Conservation (phyloP, 1,140 invertebrate genomes). For the Spodoptera frugiperda region DNA sequence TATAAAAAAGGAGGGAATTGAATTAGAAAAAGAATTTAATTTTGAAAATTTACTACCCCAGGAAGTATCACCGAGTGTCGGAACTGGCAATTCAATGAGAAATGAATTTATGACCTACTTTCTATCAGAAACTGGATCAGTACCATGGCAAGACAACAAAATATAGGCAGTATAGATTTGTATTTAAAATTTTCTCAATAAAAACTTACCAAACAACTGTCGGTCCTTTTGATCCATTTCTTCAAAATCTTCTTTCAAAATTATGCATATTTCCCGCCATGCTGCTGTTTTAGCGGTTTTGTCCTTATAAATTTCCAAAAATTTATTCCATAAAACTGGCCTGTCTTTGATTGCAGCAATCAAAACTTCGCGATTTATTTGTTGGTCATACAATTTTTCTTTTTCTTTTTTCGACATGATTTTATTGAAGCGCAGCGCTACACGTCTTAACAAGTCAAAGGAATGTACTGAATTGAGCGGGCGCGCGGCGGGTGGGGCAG, state of each 20-base stretch:
- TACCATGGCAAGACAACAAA: slow-evolving; percentile 5
- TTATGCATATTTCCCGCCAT: slow-evolving; percentile 49
- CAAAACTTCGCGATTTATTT: slow-evolving; percentile 47
- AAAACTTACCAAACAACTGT: slow-evolving; percentile 48
- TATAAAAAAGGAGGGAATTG: slow-evolving; percentile 8
- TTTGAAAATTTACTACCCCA: slow-evolving; percentile 8
- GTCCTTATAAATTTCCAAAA: slow-evolving; percentile 49
- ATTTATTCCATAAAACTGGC: slow-evolving; percentile 52
- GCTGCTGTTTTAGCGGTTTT: slow-evolving; percentile 46
- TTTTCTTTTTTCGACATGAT: slow-evolving; percentile 8
- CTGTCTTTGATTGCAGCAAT: slow-evolving; percentile 46
- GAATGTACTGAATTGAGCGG: slow-evolving; percentile 2
- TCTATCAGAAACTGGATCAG: slow-evolving; percentile 7
- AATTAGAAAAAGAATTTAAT: slow-evolving; percentile 9
- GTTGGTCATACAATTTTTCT: slow-evolving; percentile 8
- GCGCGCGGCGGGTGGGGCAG: slow-evolving; percentile 3
- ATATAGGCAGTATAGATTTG: slow-evolving; percentile 8
- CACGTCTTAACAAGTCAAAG: slow-evolving; percentile 7
- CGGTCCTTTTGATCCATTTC: slow-evolving; percentile 49
- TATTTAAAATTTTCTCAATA: slow-evolving; percentile 8
- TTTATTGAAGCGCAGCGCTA: slow-evolving; percentile 3
- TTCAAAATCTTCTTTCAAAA: slow-evolving; percentile 51
- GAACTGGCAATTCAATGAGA: slow-evolving; percentile 7
- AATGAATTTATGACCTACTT: slow-evolving; percentile 8
- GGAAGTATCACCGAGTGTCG: slow-evolving; percentile 6